These are phyloP conservation scores for Syrmaticus mikado DNA, from an alignment of 2,113 vertebrate species.

Conservation along the genomic window DNA sequence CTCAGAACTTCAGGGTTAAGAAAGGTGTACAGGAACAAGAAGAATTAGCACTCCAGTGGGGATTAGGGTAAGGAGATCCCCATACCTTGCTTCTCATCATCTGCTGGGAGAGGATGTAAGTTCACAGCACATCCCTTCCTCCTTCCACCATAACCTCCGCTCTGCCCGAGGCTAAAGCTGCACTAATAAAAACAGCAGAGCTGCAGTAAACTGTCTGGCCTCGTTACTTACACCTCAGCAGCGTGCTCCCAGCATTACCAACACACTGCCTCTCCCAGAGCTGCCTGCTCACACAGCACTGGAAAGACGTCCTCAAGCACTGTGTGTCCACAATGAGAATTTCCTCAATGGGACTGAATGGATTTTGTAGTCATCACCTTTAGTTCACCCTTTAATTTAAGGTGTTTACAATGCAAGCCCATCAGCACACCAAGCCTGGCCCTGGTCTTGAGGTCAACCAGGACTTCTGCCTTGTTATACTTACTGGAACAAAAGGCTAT, in stretches of 20 bases:
- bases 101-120: not conserved
- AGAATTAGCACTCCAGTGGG: not conserved
- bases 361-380: not conserved
- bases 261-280: not conserved
- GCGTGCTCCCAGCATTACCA: not conserved
- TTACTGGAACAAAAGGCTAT: not conserved
- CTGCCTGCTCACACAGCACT: fast-evolving
- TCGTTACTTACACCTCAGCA: constrained; percentile 65
- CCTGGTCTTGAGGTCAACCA: not conserved
- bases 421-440: not conserved
- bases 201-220: constrained; percentile 38
- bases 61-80: constrained; percentile 25
- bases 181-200: constrained; percentile 56
- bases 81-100: not conserved
- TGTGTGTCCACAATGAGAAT: fast-evolving
- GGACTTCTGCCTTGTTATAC: not conserved
- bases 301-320: not conserved
- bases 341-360: not conserved
- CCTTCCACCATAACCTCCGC: constrained; percentile 19
- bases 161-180: not conserved
- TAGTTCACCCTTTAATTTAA: not conserved
- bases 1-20: not conserved
- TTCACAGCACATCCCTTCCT: constrained; percentile 32
- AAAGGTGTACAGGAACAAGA: not conserved
- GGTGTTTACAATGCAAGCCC: not conserved